Percentiles rank a stretch among this genome's conserved stretches.
phyloP scores from a whole-genome alignment of 35 echinoderm and acorn worm species.

The Ophioderma brevispina region DNA sequence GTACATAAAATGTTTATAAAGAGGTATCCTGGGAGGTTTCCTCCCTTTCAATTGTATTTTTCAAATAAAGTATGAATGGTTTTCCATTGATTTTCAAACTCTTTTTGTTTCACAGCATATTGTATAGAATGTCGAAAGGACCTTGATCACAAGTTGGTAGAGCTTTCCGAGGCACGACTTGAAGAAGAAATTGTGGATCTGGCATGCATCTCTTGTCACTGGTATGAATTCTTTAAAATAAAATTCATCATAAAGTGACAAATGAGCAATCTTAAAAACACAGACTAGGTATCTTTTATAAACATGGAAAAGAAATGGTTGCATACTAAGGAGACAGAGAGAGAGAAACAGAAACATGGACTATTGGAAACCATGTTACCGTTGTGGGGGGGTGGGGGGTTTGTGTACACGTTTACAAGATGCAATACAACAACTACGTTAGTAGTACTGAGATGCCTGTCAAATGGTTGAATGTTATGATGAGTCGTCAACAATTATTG shows the following conservation, averaged over 20 bases:
- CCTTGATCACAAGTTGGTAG: background rate
- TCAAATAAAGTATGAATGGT: background rate
- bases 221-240: background rate
- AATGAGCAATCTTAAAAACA: too few relatives aligned
- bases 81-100: background rate
- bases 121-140: background rate
- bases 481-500: background rate
- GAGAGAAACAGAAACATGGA: background rate
- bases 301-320: background rate
- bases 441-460: background rate
- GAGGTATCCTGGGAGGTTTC: background rate
- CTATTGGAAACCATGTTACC: background rate
- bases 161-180: background rate
- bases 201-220: background rate
- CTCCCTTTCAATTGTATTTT: background rate
- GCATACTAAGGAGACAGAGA: background rate
- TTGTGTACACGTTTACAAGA: background rate
- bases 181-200: background rate
- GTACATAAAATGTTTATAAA: background rate
- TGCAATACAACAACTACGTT: background rate
- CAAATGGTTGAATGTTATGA: background rate
- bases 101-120: background rate
- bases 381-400: background rate
- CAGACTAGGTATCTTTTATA: background rate
- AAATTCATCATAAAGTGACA: background rate